Conservation (phyloP, 2,113 vertebrate genomes). For the Lycocorax pyrrhopterus region DNA sequence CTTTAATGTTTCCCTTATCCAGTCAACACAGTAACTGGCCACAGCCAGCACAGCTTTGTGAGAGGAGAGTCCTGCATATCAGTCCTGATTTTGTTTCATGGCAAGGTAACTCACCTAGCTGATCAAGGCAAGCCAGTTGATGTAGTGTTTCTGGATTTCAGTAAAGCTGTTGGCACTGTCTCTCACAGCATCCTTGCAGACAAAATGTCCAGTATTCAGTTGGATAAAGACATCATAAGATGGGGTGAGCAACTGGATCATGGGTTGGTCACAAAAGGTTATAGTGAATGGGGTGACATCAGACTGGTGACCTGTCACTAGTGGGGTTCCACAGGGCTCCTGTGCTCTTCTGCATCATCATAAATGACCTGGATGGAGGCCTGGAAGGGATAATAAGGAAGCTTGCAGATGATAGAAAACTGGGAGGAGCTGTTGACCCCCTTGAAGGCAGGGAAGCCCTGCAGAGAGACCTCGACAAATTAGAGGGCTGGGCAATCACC, state of each 20-base stretch:
- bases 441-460: neutral
- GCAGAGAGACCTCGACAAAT: neutral
- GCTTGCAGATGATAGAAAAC: neutral
- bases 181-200: neutral
- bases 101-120: neutral
- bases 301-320: neutral
- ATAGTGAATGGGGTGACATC: neutral
- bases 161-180: neutral
- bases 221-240: too few relatives aligned
- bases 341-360: neutral
- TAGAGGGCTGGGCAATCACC: neutral
- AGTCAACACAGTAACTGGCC: neutral
- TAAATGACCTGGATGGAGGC: fast-evolving
- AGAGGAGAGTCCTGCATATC: neutral
- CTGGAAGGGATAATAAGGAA: too few relatives aligned
- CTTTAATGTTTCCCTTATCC: neutral
- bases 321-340: neutral
- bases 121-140: neutral
- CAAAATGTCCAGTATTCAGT: neutral
- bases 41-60: neutral
- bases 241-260: neutral
- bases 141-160: neutral
- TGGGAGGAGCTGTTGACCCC: neutral
- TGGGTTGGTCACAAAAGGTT: fast-evolving
- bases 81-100: neutral